Evolutionary conservation across 2,797 vertebrate genomes (phyloP), one percentile per base, ranked within the genome.

Genomic region (Sebastes variabilis): DNA sequence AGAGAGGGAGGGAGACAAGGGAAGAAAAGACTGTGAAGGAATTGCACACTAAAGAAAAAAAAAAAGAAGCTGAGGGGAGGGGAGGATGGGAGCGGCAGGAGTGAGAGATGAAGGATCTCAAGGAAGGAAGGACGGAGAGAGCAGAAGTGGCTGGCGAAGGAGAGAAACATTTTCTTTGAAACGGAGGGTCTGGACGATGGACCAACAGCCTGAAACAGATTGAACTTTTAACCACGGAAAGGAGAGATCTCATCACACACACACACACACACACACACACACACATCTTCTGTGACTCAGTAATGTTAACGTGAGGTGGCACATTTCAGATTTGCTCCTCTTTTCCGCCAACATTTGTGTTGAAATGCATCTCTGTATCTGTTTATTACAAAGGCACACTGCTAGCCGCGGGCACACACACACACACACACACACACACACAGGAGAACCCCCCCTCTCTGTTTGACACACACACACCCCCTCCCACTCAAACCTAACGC

Each of bases 21-120:
- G 79, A 60, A 87, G 83, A 86, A 83, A 90, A 87, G 86, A 91
- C 89, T 91, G 82, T 89, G 92, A 90, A 89, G 89, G 90, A 93
- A 91, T 89, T 85, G 87, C 88, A 88, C 89, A 90, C 82, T 89
- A 82, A 91, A 71, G 88, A 66, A 89, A 77, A 84, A 86, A 89
- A 77, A 79, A 49, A 34, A 11, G 77, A 86, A 86, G 85, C 61
- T 68, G 78, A 83, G 85, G 83, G 85, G 71, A 77, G 79, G 76
- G 73, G 83, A 83, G 76, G 81, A 90, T 70, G 88, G 75, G 77
- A 82, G 74, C 65, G 54, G 81, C 81, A 60, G 74, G 66, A 87
- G 84, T 20, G 82, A 66, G 77, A 82, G 80, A 90, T 87, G 90
- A 92, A 91, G 88, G 88, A 89, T 89, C 83, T 75, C 18, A 16